Base-by-base conservation (phyloP, 2,888 invertebrate genomes). In the Scrobipalpa atriplicella region DNA sequence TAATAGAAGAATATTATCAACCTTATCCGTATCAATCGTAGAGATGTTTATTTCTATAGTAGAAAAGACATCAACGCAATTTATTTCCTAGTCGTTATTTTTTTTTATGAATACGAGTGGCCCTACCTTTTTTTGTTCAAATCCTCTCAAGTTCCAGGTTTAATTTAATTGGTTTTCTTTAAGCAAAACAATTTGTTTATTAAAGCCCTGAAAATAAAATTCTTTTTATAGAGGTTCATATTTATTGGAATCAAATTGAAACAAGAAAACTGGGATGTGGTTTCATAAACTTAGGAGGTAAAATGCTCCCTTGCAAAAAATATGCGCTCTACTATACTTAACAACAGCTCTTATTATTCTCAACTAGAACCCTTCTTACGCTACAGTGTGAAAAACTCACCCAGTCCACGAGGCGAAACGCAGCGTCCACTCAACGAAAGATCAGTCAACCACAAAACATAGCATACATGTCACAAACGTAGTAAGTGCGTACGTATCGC, bases 381-480 rank as follows among this genome's bases (percentile, higher is more conserved):
- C 19, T 62, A 51, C 3, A 51, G 36, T 29, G 29, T 56, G 29
- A 43, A 21, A n/a, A 76, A 85, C 86, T 87, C 77, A 87, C 88
- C 81, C 82, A 72, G 68, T 74, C 74, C 76, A 79, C 73, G 73
- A 73, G 71, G 73, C 66, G 71, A 79, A 77, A 77, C 79, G 75
- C 77, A 76, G 72, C 75, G 75, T 75, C 73, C 78, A 75, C 76
- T 76, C 76, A 76, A 78, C 79, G 77, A 73, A 77, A 80, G 58
- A 77, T 77, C 76, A 79, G 82, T 87, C 85, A 86, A 85, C 77
- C 84, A 86, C 85, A 77, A 79, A 78, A 81, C 79, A 84, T 79
- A 84, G 77, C 81, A 74, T 82, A 73, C 77, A 83, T 81, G 75
- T 76, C 90, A 90, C 89, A 82, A 82, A 79, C 88, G 88, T 88